phyloP scores from a whole-genome alignment of 2,888 invertebrate species.

The Meiosimyza decipiens region DNA sequence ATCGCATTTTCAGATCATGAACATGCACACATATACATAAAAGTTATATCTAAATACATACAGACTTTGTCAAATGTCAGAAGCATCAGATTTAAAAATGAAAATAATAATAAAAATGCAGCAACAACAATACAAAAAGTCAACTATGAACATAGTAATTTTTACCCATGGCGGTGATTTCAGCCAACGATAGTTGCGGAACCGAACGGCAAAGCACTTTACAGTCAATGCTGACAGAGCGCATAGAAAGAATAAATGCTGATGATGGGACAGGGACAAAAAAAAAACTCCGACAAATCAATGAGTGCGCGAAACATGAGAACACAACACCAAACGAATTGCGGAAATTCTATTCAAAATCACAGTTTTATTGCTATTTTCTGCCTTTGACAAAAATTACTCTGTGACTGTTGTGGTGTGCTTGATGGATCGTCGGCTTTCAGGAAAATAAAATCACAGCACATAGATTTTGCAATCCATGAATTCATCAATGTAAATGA shows the following conservation, averaged over 20 bases:
- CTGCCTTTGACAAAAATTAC: no score
- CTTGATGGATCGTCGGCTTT: no score
- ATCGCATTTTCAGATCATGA: constrained; percentile 40
- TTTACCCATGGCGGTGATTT: constrained; percentile 10
- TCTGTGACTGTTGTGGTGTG: no score
- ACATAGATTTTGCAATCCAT: no score
- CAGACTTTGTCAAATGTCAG: constrained; percentile 13
- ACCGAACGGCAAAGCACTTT: background rate
- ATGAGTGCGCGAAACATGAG: constrained; percentile 5
- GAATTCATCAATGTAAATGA: no score
- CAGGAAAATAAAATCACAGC: no score
- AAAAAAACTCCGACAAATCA: background rate
- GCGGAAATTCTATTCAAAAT: background rate
- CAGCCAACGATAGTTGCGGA: background rate
- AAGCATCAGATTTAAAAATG: constrained; percentile 21
- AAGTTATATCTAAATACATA: background rate
- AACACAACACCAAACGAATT: constrained; percentile 8
- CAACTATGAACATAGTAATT: constrained; percentile 11
- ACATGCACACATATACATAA: constrained; percentile 10
- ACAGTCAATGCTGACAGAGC: background rate
- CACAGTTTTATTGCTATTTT: no score
- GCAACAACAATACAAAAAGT: background rate
- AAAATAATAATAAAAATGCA: constrained; percentile 8
- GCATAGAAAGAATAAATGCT: background rate
- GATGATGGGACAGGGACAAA: background rate